These are phyloP conservation scores for Varanus salvator DNA, from an alignment of 2,113 vertebrate species.

Conservation along the genomic window DNA sequence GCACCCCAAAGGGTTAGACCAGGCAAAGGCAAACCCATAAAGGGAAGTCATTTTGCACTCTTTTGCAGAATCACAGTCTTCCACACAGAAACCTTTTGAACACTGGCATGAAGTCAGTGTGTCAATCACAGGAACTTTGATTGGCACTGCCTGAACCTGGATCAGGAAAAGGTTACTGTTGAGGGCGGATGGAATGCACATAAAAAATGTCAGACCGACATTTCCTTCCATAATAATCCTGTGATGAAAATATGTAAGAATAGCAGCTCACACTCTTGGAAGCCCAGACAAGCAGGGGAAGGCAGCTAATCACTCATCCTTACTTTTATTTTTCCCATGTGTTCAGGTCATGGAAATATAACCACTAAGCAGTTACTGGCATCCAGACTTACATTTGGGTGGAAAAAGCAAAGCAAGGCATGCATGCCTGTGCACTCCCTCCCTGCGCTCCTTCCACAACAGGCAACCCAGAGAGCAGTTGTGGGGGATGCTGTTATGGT, in stretches of 20 bases:
- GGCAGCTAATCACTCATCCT: neutral
- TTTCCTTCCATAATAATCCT: neutral
- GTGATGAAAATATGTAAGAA: constrained; percentile 13
- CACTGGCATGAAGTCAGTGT: constrained; percentile 5
- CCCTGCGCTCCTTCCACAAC: too few species aligned
- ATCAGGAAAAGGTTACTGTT: neutral
- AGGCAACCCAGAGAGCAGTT: neutral
- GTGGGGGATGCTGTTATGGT: too few species aligned
- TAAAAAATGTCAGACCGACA: neutral
- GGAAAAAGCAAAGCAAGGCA: too few species aligned
- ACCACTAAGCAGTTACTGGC: constrained; percentile 31
- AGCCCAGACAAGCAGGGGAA: constrained; percentile 34
- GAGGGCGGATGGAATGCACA: constrained; percentile 23
- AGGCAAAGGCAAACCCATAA: neutral
- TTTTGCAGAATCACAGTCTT: neutral
- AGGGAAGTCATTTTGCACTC: too few species aligned
- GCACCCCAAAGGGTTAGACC: neutral
- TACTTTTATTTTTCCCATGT: neutral
- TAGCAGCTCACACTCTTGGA: constrained; percentile 1
- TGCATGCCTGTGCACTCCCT: too few species aligned
- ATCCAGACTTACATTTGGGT: constrained; percentile 1
- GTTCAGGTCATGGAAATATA: neutral
- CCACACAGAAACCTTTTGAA: neutral
- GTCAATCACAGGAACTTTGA: neutral
- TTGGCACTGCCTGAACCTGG: neutral